Percentiles rank a stretch among this genome's conserved stretches.
These are phyloP conservation scores for Acrocephalus arundinaceus DNA, from an alignment of 2,113 vertebrate species.

Conservation along the genomic window DNA sequence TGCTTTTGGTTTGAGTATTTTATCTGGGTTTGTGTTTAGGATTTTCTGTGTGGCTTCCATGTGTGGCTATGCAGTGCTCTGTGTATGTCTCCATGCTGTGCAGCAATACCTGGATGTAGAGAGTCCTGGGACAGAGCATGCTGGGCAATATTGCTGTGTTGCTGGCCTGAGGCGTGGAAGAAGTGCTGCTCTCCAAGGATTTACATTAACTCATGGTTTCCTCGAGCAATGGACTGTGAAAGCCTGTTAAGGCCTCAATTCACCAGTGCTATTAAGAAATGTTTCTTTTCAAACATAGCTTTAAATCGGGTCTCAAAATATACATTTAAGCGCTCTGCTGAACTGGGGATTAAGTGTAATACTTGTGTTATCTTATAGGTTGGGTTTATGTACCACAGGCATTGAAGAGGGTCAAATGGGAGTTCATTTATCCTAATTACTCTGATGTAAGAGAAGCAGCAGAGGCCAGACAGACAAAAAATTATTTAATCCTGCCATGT, in stretches of 20 bases:
- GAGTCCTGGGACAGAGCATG: neutral
- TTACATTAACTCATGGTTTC: neutral
- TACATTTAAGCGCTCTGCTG: neutral
- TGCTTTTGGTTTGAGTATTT: neutral
- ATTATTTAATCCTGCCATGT: neutral
- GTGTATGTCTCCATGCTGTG: rapidly evolving
- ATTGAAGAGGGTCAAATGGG: neutral
- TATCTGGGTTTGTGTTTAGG: neutral
- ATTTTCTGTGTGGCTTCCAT: neutral
- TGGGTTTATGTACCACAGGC: neutral
- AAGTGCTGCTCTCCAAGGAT: neutral
- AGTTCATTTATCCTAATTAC: conserved; percentile 30
- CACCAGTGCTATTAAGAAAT: neutral
- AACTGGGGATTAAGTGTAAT: neutral
- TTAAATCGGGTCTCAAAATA: neutral
- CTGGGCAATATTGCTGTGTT: neutral
- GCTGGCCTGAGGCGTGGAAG: rapidly evolving
- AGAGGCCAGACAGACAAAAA: neutral
- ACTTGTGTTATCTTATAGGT: neutral
- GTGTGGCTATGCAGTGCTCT: neutral
- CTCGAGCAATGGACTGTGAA: neutral
- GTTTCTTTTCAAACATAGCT: neutral
- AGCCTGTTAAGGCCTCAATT: neutral
- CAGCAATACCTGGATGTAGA: neutral
- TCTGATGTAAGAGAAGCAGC: neutral